Percentiles rank a stretch among this genome's conserved stretches.
phyloP scores from a whole-genome alignment of 2,797 vertebrate genomes.

The Falco cherrug region DNA sequence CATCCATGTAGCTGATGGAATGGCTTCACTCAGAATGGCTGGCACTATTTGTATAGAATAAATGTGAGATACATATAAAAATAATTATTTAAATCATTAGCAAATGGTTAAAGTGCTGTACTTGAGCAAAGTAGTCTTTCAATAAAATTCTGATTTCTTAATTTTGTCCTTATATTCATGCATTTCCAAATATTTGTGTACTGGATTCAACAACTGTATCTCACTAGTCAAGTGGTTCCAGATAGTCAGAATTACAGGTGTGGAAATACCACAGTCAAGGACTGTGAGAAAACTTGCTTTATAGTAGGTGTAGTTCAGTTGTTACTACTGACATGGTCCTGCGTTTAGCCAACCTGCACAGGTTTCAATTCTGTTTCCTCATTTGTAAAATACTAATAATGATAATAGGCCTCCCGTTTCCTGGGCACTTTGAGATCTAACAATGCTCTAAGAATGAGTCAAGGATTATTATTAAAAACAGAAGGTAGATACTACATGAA shows the following conservation, averaged over 20 bases:
- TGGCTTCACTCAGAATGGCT: constrained; percentile 76
- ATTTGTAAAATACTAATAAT: not conserved
- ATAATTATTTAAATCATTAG: not conserved
- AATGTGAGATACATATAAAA: not conserved
- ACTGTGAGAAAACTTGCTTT: not conserved
- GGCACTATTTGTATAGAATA: constrained; percentile 77
- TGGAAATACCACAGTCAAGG: not conserved
- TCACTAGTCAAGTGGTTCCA: not conserved
- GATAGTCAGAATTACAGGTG: not conserved
- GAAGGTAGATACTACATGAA: not conserved
- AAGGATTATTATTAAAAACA: not conserved
- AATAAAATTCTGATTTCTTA: not conserved
- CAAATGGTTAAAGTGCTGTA: not conserved
- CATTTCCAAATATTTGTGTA: not conserved
- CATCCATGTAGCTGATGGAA: constrained; percentile 67
- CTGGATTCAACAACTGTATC: not conserved
- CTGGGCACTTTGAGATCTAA: not conserved
- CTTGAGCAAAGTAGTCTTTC: not conserved
- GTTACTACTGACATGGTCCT: not conserved
- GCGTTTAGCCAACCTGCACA: not conserved
- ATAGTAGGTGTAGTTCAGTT: not conserved
- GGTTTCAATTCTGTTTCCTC: not conserved
- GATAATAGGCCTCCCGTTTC: not conserved
- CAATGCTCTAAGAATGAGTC: not conserved
- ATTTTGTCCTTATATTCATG: not conserved